Evolutionary conservation across 2,797 vertebrate genomes (phyloP), one percentile per base, ranked within the genome.

Genomic region (Gymnothorax reevesii): DNA sequence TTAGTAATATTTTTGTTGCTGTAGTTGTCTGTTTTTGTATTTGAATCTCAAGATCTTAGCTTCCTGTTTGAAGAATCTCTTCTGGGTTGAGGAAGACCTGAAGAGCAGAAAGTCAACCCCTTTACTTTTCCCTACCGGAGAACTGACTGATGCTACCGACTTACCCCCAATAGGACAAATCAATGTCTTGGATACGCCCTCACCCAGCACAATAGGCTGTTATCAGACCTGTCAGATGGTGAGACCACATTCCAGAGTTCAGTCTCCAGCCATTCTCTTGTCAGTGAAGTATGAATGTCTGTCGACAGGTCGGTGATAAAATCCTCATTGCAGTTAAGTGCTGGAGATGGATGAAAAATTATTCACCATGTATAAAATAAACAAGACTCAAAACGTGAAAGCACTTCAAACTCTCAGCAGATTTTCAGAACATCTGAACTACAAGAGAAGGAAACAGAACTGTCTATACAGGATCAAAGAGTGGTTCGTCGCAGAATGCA

Each of bases 21-120:
- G 5, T 57, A 25, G 57, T 75, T 49, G 73, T 75, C 7, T 33
- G 17, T 33, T 54, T 59, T 27, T 42, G 33, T 64, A 13, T 79
- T 79, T 79, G 52, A 79, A 79, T 54, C 75, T 79, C 75, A 79
- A 79, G 49, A 79, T 20, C 75, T 79, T 42, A 77, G 17, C 42
- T 77, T 20, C 33, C 73, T 20, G 73, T 33, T 77, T 77, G 33
- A 77, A 49, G 33, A 77, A 49, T 4, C 27, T 73, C 73, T 15
- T 49, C 12, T 4, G 49, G 17, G 75, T 79, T 9, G 25, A 55
- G 33, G 75, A 79, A 54, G 42, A 79, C 75, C 54, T 20, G 4
- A 77, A 77, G 73, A 77, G 73, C 33, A 20, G 2, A 17, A 75
- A 25, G 22, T 71, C 66, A 71, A 4, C 22, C 25, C 25, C 10